Percentiles rank a stretch among this genome's conserved stretches.
Evolutionary conservation across 2,888 invertebrate species (phyloP).

Genomic region (Cataglyphis cursor): DNA sequence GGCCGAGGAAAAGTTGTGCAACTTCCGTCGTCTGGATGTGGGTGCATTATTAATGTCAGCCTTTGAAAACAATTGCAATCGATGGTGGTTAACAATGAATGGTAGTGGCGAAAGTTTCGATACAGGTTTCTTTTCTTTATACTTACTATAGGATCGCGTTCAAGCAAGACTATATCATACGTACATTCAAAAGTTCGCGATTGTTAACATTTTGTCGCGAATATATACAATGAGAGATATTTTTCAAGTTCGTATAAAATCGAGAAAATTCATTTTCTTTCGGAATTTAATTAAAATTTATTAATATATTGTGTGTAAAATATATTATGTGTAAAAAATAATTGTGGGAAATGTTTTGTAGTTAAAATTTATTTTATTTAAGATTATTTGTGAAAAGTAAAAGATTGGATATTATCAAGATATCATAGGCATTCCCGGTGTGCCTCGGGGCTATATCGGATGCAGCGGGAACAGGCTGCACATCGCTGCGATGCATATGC

Average conservation of each 20-base stretch:
- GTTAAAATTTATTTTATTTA: not conserved
- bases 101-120: not conserved
- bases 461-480: conserved; percentile 33
- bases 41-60: conserved; percentile 52
- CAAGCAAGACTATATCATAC: not conserved
- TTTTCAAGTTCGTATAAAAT: not conserved
- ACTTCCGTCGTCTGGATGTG: conserved; percentile 7
- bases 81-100: conserved; percentile 47
- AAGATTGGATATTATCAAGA: not conserved
- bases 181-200: not conserved
- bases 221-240: not conserved
- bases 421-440: not conserved
- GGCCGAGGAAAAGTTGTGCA: conserved; percentile 38
- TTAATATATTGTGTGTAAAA: not conserved
- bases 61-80: conserved; percentile 47
- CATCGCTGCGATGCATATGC: conserved; percentile 56
- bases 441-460: conserved; percentile 4
- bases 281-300: not conserved
- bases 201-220: not conserved
- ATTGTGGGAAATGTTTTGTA: not conserved
- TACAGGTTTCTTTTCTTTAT: conserved; percentile 5
- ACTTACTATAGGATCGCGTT: not conserved
- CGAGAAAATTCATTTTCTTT: not conserved
- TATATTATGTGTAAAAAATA: not conserved
- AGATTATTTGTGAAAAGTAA: too few species aligned